Conservation (phyloP, 2,888 invertebrate genomes). For the Nezara viridula region DNA sequence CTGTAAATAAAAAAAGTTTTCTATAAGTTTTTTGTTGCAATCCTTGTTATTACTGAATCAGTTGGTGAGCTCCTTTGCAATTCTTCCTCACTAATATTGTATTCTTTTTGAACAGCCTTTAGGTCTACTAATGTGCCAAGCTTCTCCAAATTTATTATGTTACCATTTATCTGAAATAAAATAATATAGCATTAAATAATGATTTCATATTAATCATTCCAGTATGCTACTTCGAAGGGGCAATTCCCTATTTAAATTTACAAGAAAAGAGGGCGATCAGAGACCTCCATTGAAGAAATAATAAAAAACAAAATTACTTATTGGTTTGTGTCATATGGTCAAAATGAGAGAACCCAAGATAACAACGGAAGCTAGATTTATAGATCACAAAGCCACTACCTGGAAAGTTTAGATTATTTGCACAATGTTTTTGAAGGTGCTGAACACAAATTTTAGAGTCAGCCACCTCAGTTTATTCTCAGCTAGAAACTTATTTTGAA, state of each 20-base stretch:
- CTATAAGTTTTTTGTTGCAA: slow-evolving; percentile 50
- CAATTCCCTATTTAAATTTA: background rate
- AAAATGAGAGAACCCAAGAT: too few species aligned
- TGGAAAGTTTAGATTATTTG: too few species aligned
- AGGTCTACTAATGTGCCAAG: slow-evolving; percentile 24
- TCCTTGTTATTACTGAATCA: slow-evolving; percentile 57
- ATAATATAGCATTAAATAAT: background rate
- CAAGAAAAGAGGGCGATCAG: too few species aligned
- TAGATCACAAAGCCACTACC: too few species aligned
- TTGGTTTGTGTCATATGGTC: too few species aligned
- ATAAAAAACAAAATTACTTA: too few species aligned
- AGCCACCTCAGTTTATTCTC: too few species aligned
- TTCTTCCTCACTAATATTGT: slow-evolving; percentile 39
- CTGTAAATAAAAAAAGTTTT: slow-evolving; percentile 4
- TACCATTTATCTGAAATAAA: slow-evolving; percentile 54
- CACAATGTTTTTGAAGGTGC: too few species aligned
- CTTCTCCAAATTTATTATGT: background rate
- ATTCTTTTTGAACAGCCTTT: slow-evolving; percentile 41
- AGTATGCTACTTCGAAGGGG: background rate
- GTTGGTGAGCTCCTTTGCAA: background rate
- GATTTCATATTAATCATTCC: background rate
- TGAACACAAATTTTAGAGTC: too few species aligned
- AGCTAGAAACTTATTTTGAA: too few species aligned
- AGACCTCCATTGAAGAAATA: too few species aligned
- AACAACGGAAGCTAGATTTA: too few species aligned